These are phyloP conservation scores for Holothuria glaberrima DNA, from an alignment of 35 echinoderm and acorn worm genomes.

Conservation along the genomic window DNA sequence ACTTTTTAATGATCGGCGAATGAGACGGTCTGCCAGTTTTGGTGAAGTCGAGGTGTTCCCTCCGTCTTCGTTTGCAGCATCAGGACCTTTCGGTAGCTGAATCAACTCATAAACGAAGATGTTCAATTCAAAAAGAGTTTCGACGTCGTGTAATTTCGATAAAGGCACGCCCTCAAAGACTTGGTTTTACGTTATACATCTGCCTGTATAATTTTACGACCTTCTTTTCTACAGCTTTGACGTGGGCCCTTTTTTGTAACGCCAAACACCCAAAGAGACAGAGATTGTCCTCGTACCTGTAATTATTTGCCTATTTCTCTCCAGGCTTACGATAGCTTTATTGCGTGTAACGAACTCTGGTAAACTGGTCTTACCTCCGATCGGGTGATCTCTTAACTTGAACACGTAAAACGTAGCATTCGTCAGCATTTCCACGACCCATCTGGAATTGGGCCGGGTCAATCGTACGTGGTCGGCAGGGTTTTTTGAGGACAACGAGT, in stretches of 20 bases:
- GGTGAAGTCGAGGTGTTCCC: not conserved
- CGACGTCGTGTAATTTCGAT: not conserved
- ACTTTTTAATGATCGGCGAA: slow-evolving; percentile 19
- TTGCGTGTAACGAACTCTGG: slow-evolving; percentile 6
- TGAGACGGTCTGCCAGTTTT: not conserved
- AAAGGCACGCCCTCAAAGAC: not conserved
- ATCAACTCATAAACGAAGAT: not conserved
- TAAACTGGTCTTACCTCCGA: not conserved
- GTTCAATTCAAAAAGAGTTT: not conserved
- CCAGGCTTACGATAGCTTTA: not conserved
- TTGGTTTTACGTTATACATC: not conserved
- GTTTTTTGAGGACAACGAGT: not conserved
- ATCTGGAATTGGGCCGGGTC: not conserved
- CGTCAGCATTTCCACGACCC: too few relatives aligned
- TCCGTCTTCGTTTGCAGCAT: not conserved
- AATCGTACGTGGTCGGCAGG: slow-evolving; percentile 7
- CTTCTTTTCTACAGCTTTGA: not conserved
- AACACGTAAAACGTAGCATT: not conserved
- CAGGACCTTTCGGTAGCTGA: not conserved
- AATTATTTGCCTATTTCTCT: too few relatives aligned
- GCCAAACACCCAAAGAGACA: too few relatives aligned
- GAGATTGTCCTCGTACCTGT: too few relatives aligned
- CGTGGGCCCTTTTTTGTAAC: not conserved
- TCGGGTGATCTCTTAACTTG: slow-evolving; percentile 19
- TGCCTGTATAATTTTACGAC: not conserved